Conservation (phyloP, 2,888 invertebrate species). For the Stenchaetothrips biformis region DNA sequence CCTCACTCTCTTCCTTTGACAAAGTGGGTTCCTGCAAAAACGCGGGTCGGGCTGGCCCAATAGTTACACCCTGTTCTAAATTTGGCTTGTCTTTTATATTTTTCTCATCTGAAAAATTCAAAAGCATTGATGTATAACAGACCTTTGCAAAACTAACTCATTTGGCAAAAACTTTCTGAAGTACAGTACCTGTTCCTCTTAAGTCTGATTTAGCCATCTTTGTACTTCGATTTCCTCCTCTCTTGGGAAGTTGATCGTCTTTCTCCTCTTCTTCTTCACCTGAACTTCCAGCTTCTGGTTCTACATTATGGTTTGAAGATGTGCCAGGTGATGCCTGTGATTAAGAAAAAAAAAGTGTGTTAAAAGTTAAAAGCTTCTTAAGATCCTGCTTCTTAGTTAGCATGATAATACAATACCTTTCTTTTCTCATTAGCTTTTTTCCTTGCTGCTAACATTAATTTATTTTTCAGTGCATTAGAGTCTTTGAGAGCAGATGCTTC, state of each 20-base stretch:
- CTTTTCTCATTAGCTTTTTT: slow-evolving; percentile 29
- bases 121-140: too few relatives aligned
- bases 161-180: too few relatives aligned
- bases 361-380: neutral
- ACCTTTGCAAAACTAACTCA: too few relatives aligned
- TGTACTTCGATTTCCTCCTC: neutral
- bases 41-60: slow-evolving; percentile 29
- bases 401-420: slow-evolving; percentile 13
- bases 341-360: neutral
- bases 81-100: slow-evolving; percentile 4
- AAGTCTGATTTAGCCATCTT: neutral
- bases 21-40: slow-evolving; percentile 17
- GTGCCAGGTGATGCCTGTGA: neutral
- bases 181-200: neutral
- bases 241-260: neutral
- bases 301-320: neutral
- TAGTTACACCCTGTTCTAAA: neutral
- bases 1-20: slow-evolving; percentile 31
- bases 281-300: neutral
- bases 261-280: neutral
- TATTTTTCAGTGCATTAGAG: slow-evolving; percentile 16
- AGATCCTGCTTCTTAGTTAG: neutral
- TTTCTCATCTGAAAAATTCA: slow-evolving; percentile 25
- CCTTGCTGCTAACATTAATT: slow-evolving; percentile 1
- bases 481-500: slow-evolving; percentile 8